phyloP scores from a whole-genome alignment of 1,140 invertebrate species.

The Rhagoletis pomonella region DNA sequence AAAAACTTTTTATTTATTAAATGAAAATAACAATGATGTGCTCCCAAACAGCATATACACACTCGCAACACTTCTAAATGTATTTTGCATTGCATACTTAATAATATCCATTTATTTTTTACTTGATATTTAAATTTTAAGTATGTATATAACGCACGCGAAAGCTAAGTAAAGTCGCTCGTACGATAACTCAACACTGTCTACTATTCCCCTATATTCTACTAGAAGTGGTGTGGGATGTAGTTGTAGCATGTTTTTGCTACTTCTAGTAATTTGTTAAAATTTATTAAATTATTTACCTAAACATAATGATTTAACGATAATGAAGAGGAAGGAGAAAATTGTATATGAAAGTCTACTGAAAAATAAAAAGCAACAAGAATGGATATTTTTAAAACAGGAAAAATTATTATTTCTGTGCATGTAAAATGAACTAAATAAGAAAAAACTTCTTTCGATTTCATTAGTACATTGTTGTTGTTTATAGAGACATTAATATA shows the following conservation, averaged over 20 bases:
- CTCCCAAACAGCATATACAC: neutral
- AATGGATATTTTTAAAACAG: slow-evolving; percentile 12
- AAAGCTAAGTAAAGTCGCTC: neutral
- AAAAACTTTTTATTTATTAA: slow-evolving; percentile 16
- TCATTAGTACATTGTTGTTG: too few species aligned
- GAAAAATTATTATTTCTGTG: neutral
- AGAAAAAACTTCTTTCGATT: too few species aligned
- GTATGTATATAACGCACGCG: neutral
- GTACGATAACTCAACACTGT: slow-evolving; percentile 1
- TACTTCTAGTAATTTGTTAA: slow-evolving; percentile 37
- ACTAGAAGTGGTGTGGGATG: slow-evolving; percentile 20
- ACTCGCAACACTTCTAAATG: slow-evolving; percentile 31
- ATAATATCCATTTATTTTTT: neutral
- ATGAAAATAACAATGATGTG: neutral
- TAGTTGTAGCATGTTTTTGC: slow-evolving; percentile 24
- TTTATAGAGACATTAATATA: too few species aligned
- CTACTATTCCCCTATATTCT: slow-evolving; percentile 32
- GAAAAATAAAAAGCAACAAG: neutral
- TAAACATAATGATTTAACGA: slow-evolving; percentile 39
- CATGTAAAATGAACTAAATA: too few species aligned
- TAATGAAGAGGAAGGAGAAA: slow-evolving; percentile 29
- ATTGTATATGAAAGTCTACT: slow-evolving; percentile 14
- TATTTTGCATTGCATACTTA: slow-evolving; percentile 44
- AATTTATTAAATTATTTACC: slow-evolving; percentile 34
- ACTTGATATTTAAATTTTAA: slow-evolving; percentile 16